Base-by-base conservation (phyloP, 2,797 vertebrate genomes). In the Tragelaphus oryx region DNA sequence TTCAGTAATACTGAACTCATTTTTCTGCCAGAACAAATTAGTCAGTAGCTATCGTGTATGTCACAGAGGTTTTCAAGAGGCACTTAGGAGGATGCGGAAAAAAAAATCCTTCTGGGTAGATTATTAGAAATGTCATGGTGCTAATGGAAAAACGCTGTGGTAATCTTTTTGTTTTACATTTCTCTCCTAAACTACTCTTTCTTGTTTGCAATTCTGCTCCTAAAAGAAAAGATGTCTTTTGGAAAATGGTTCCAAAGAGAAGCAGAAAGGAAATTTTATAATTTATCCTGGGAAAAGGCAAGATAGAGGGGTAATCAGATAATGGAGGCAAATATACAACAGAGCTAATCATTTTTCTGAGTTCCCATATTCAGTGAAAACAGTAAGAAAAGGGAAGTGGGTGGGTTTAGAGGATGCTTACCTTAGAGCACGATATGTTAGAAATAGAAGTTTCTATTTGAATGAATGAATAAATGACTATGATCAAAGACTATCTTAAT, bases 21-120 rank as follows among this genome's bases (percentile, higher is more conserved):
- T 97, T 97, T 96, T 84, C 97, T 96, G 97, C 95, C 96, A 97
- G 97, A 94, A 96, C 82, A 96, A 96, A 98, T 97, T 95, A 97
- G 94, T 89, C 89, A 54, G 89, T 88, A 94, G 93, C n/a, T 86
- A 65, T 93, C 13, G 13, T 46, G 7, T 87, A 78, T 93, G 87
- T 92, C 94, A 93, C 92, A 74, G 85, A 96, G 94, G 93, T 93
- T 97, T 97, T 97, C 87, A 95, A 96, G 94, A 96, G 95, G 93
- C 93, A 95, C 94, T 98, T 97, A 96, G 65, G 79, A 95, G 9
- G 54, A 91, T 94, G 92, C 54, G 83, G 83, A 41, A 88, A 88
- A 87, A 79, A 93, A 89, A 46, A 50, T 71, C 44, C 79, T 86
- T 92, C 78, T 13, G 33, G 91, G 87, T 55, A 97, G 95, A 96